Evolutionary conservation across 2,113 vertebrate species (phyloP), one percentile per base, ranked within the genome.

Genomic region (Laticauda colubrina): DNA sequence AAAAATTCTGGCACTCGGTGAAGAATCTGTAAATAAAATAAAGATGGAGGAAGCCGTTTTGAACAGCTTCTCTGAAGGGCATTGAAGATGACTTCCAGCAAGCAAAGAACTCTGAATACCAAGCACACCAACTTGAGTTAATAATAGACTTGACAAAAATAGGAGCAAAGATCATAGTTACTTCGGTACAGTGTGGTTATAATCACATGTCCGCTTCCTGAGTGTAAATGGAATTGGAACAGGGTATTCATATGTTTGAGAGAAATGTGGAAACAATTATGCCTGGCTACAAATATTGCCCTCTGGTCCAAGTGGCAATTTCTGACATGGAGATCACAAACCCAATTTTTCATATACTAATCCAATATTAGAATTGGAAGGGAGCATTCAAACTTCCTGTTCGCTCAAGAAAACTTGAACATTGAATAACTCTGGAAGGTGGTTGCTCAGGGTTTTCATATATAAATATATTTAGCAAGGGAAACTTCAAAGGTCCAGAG

Each of bases 1-100:
- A 43, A 96, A 96, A 95, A 92, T 94, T 94, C 96, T 97, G 97
- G 96, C 96, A 95, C 85, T 89, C 56, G 64, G 57, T 90, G 54
- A 21, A 93, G 1, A 56, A 92, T 59, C 75, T 95, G 61, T 89
- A 95, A 85, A 96, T 95, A 95, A 95, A 90, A 96, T 26, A 91
- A 94, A 92, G 21, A 64, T 55, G 89, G 81, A 15, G 14, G 57
- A 95, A 57, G 5, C 90, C 89, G 55, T 90, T 96, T 53, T 96
- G 94, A 95, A 95, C 90, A 92, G 85, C 24, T 56, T 94, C 91
- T 93, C 51, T 95, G 93, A 97, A 97, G 96, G 96, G 93, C 96
- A 94, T 12, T 26, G 89, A 81, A 88, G 93, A 91, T 95, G 94
- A 89, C 53, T 89, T 96, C 94, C 59, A 94, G 14, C 48, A 24